Percentiles rank a stretch among this genome's conserved stretches.
Conservation (phyloP, 2,113 vertebrate species). For the Oophaga pumilio region DNA sequence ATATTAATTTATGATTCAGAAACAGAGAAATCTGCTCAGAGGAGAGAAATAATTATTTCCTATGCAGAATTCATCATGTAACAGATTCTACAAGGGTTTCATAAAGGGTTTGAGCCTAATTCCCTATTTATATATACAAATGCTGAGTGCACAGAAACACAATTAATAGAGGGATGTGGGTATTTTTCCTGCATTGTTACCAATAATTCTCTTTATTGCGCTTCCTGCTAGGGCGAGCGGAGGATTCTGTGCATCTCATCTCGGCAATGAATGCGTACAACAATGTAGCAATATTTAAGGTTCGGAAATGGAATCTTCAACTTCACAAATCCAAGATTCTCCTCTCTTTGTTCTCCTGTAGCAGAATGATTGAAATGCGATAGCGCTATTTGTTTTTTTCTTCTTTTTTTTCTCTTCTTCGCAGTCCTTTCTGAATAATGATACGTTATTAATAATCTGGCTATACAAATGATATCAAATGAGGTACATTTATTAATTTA, state of each 20-base stretch:
- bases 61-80: conserved; percentile 7
- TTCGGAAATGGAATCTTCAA: neutral
- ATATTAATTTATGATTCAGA: conserved; percentile 31
- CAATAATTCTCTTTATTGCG: conserved; percentile 25
- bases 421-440: conserved; percentile 74
- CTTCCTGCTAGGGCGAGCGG: neutral
- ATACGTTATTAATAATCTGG: conserved; percentile 85
- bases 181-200: neutral
- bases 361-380: conserved; percentile 26
- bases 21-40: neutral
- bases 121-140: conserved; percentile 29
- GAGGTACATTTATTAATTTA: conserved; percentile 85
- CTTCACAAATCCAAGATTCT: conserved; percentile 11
- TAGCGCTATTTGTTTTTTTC: conserved; percentile 61
- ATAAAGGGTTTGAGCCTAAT: conserved; percentile 10
- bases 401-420: conserved; percentile 64
- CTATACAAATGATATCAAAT: conserved; percentile 84
- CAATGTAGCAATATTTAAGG: conserved; percentile 21
- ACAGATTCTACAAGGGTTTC: neutral
- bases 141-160: neutral
- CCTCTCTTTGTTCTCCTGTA: neutral
- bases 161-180: neutral
- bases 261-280: conserved; percentile 13
- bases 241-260: conserved; percentile 10
- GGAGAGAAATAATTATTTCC: conserved; percentile 35